These are phyloP conservation scores for Sylvilagus bachmani DNA, from an alignment of 2,113 vertebrate species.

Conservation along the genomic window DNA sequence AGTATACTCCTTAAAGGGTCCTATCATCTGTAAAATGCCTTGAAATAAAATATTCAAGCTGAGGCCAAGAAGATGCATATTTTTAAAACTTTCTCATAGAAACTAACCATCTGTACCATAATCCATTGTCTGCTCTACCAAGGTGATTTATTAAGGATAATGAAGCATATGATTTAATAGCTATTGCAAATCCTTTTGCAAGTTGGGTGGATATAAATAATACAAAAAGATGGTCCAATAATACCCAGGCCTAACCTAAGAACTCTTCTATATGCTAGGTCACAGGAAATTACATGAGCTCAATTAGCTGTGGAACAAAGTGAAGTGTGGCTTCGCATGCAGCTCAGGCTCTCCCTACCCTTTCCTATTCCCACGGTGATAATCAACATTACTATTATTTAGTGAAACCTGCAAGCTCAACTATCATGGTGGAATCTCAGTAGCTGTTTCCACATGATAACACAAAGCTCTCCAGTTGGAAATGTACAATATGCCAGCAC, in stretches of 20 bases:
- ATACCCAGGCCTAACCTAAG: conserved; percentile 66
- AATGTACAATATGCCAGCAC: neutral
- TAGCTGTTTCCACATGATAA: neutral
- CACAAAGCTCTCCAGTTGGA: neutral
- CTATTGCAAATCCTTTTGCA: conserved; percentile 73
- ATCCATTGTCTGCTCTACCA: conserved; percentile 64
- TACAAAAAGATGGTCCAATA: conserved; percentile 75
- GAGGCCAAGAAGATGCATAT: conserved; percentile 50
- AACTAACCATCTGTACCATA: conserved; percentile 68
- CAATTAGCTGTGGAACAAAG: neutral
- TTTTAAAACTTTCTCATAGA: conserved; percentile 71
- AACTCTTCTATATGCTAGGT: conserved; percentile 61
- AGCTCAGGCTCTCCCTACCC: neutral
- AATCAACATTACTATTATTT: neutral
- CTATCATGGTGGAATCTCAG: neutral
- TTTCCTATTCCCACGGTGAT: neutral
- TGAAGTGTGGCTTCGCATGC: conserved; percentile 30
- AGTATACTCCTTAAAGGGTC: neutral
- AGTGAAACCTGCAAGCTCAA: neutral
- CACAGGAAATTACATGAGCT: conserved; percentile 66
- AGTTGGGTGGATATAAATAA: conserved; percentile 79
- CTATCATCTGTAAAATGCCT: conserved; percentile 50
- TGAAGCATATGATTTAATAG: conserved; percentile 77
- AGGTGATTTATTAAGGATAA: conserved; percentile 81
- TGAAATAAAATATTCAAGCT: conserved; percentile 71